phyloP scores from a whole-genome alignment of 2,797 vertebrate species.

The Gallirallus australis region DNA sequence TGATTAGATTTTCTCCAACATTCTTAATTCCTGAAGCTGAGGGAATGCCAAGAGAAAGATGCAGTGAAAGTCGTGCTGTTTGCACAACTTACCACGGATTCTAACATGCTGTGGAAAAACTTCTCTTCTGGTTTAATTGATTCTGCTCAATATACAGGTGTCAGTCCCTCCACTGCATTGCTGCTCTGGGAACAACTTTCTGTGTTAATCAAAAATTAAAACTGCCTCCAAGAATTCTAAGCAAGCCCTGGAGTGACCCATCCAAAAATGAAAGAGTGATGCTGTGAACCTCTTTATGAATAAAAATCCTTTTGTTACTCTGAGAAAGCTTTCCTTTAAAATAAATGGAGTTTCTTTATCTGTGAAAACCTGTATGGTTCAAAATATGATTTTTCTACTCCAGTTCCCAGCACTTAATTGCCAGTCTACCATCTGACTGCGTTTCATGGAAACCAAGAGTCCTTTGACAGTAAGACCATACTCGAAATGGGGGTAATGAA shows the following conservation, averaged over 20 bases:
- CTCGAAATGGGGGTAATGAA: not conserved
- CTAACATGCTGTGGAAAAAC: not conserved
- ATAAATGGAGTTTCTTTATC: not conserved
- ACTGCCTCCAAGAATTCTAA: not conserved
- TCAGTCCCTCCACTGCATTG: not conserved
- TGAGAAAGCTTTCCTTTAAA: not conserved
- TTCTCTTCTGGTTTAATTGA: not conserved
- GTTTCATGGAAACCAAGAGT: not conserved
- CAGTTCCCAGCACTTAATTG: not conserved
- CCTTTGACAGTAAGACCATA: not conserved
- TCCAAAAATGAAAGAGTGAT: not conserved
- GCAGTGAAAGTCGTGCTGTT: not conserved
- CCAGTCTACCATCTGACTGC: not conserved
- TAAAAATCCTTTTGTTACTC: not conserved
- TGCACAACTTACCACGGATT: not conserved
- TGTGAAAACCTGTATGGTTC: not conserved
- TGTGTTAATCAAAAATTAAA: not conserved
- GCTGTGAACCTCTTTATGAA: not conserved
- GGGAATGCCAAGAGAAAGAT: not conserved
- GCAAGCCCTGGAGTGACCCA: not conserved
- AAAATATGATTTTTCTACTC: not conserved
- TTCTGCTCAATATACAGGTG: not conserved
- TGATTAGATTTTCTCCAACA: not conserved
- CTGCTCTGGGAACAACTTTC: not conserved
- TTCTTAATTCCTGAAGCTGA: not conserved